Conservation (phyloP, 2,888 invertebrate species). For the Chrysina gloriosa region DNA sequence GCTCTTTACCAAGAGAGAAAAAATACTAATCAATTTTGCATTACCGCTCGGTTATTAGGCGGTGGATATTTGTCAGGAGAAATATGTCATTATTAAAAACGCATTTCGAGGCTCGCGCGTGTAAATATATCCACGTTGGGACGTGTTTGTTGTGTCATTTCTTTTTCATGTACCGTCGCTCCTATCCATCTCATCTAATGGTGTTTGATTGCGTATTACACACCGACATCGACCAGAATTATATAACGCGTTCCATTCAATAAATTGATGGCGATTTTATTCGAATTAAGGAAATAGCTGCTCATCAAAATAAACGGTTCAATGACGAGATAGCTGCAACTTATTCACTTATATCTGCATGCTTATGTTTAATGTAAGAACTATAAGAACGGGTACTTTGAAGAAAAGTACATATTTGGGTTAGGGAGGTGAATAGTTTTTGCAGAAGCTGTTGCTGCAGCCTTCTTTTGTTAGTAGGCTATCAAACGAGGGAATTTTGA, state of each 20-base stretch:
- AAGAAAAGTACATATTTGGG: background rate
- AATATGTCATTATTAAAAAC: slow-evolving; percentile 48
- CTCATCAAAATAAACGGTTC: slow-evolving; percentile 26
- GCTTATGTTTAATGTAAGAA: background rate
- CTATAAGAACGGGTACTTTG: too few relatives aligned
- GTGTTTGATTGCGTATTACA: slow-evolving; percentile 34
- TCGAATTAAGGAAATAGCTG: slow-evolving; percentile 32
- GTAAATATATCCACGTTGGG: slow-evolving; percentile 16
- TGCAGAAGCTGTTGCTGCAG: too few relatives aligned
- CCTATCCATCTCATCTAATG: slow-evolving; percentile 5
- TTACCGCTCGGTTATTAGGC: slow-evolving; percentile 19
- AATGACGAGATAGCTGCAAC: slow-evolving; percentile 14
- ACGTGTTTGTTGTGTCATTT: slow-evolving; percentile 31
- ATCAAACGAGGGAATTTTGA: too few relatives aligned
- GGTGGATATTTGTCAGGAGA: slow-evolving; percentile 34
- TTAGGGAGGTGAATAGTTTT: too few relatives aligned
- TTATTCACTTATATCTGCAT: slow-evolving; percentile 15
- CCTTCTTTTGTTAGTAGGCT: too few relatives aligned
- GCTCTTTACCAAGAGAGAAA: slow-evolving; percentile 20
- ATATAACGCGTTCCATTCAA: slow-evolving; percentile 24
- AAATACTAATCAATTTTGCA: slow-evolving; percentile 35
- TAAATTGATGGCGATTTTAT: slow-evolving; percentile 28
- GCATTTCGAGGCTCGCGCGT: slow-evolving; percentile 40
- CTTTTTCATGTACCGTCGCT: slow-evolving; percentile 20
- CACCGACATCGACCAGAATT: slow-evolving; percentile 9